Evolutionary conservation across 2,113 vertebrate species (phyloP).

Genomic region (Poecile atricapillus): DNA sequence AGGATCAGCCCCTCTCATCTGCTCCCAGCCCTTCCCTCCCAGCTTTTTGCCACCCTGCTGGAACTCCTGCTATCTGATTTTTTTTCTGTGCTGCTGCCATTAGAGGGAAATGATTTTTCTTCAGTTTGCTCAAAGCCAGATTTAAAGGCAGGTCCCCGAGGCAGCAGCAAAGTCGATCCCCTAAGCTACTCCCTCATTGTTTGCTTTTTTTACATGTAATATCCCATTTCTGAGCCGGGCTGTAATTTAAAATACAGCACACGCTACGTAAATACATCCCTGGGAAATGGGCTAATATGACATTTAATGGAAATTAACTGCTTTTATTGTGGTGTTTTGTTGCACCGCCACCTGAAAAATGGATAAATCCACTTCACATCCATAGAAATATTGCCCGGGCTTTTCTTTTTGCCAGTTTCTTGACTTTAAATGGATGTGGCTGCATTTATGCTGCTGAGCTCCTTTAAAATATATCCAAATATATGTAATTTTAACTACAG

Average conservation of each 20-base stretch:
- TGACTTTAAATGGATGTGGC: neutral
- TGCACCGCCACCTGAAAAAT: slow-evolving; percentile 8
- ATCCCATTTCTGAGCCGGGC: slow-evolving; percentile 73
- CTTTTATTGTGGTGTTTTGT: slow-evolving; percentile 42
- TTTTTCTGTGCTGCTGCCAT: slow-evolving; percentile 69
- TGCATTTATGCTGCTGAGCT: neutral
- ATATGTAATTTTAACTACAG: neutral
- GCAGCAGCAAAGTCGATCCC: slow-evolving; percentile 78
- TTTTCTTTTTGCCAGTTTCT: neutral
- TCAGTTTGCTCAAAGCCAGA: slow-evolving; percentile 81
- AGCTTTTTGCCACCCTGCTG: slow-evolving; percentile 63
- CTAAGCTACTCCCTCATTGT: slow-evolving; percentile 79
- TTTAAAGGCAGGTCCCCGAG: slow-evolving; percentile 82
- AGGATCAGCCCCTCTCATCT: neutral
- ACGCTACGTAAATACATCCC: slow-evolving; percentile 54
- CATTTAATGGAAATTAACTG: slow-evolving; percentile 67
- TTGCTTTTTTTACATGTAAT: slow-evolving; percentile 83
- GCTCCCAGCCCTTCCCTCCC: slow-evolving; percentile 27
- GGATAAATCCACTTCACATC: neutral
- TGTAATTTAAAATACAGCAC: slow-evolving; percentile 71
- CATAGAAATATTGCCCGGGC: slow-evolving; percentile 3
- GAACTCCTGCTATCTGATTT: slow-evolving; percentile 65
- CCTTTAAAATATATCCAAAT: neutral
- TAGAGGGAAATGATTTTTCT: slow-evolving; percentile 81
- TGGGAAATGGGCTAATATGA: slow-evolving; percentile 58